A percentile compares a stretch with the other conserved stretches of the same genome.
Conservation (phyloP, 2,888 invertebrate species). For the Polydrusus pterygomalis region DNA sequence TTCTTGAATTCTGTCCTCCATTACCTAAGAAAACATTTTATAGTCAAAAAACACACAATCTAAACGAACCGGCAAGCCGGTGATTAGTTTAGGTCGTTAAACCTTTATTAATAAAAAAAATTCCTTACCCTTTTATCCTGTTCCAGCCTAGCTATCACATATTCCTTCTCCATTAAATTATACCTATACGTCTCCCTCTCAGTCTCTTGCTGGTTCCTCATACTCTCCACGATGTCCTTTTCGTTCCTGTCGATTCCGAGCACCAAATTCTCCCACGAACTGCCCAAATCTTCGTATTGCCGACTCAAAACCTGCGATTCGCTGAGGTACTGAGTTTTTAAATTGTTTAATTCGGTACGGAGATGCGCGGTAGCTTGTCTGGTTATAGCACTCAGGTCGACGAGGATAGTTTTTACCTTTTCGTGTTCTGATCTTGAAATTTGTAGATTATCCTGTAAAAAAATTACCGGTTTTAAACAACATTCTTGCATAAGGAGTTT, state of each 20-base stretch:
- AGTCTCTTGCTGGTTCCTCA: conserved; percentile 79
- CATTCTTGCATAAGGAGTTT: too few relatives aligned
- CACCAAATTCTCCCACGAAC: conserved; percentile 75
- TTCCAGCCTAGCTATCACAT: conserved; percentile 38
- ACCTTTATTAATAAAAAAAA: too few relatives aligned
- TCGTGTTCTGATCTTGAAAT: conserved; percentile 80
- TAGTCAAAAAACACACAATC: neutral
- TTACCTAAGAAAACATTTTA: conserved; percentile 19
- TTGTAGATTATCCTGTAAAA: conserved; percentile 80
- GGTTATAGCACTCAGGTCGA: conserved; percentile 75
- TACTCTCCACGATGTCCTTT: conserved; percentile 77
- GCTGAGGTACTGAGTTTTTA: conserved; percentile 56
- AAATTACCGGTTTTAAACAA: neutral
- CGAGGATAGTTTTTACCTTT: conserved; percentile 75
- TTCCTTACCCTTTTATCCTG: conserved; percentile 50
- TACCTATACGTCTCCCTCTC: conserved; percentile 72
- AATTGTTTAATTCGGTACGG: conserved; percentile 75
- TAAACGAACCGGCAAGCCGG: too few relatives aligned
- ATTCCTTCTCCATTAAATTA: conserved; percentile 45
- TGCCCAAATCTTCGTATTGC: conserved; percentile 59
- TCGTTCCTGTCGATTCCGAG: conserved; percentile 75
- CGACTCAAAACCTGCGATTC: conserved; percentile 47
- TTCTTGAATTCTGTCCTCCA: conserved; percentile 59
- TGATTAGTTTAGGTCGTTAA: too few relatives aligned
- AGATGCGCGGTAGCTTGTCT: conserved; percentile 76